phyloP scores from a whole-genome alignment of 1,140 invertebrate genomes.

The Drosophila mojavensis region DNA sequence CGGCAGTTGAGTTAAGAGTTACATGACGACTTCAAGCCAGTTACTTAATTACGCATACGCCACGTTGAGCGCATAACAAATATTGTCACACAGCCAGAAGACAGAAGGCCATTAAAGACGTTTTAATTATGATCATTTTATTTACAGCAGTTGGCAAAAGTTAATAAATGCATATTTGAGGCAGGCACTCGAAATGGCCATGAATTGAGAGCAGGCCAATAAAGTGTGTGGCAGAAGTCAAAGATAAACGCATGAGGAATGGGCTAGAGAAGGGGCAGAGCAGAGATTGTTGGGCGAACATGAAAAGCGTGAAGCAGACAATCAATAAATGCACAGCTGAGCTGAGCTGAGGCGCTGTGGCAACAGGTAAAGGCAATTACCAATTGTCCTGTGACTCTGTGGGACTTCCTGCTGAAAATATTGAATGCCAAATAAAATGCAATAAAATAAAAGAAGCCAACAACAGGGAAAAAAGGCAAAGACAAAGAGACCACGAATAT shows the following conservation, averaged over 20 bases:
- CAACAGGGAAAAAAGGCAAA: slow-evolving; percentile 24
- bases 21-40: not conserved
- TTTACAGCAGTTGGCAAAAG: slow-evolving; percentile 35
- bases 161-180: slow-evolving; percentile 64
- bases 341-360: slow-evolving; percentile 29
- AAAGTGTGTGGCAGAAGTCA: slow-evolving; percentile 31
- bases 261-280: not conserved
- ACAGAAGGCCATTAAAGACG: slow-evolving; percentile 23
- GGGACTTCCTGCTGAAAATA: slow-evolving; percentile 57
- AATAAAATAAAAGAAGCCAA: slow-evolving; percentile 56
- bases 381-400: slow-evolving; percentile 57
- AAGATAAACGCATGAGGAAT: slow-evolving; percentile 21
- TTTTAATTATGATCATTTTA: slow-evolving; percentile 36
- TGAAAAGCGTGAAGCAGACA: slow-evolving; percentile 73
- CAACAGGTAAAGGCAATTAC: slow-evolving; percentile 74
- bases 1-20: too few relatives aligned
- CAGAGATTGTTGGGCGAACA: slow-evolving; percentile 36
- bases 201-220: slow-evolving; percentile 48
- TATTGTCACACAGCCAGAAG: slow-evolving; percentile 1
- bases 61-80: slow-evolving; percentile 1
- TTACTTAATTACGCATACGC: slow-evolving; percentile 50
- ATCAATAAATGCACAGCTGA: slow-evolving; percentile 62
- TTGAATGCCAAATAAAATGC: slow-evolving; percentile 68
- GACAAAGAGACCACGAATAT: slow-evolving; percentile 55
- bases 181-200: slow-evolving; percentile 44